Base-by-base conservation (phyloP, 2,797 vertebrate species). In the Danio jaintianensis region DNA sequence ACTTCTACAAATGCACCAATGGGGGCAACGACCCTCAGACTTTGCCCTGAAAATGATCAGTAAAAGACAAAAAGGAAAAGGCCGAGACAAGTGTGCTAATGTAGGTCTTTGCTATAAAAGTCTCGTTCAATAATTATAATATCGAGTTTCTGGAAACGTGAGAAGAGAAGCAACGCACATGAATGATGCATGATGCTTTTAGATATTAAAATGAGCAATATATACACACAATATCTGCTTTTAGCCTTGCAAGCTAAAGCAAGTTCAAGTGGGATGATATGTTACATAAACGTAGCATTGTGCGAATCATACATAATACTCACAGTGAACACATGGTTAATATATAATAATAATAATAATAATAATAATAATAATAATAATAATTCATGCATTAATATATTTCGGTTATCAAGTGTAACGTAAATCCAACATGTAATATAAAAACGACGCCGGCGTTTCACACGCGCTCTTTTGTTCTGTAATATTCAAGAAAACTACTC, bases 1-100 rank as follows among this genome's bases (percentile, higher is more conserved):
- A 45, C 16, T 6, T 4, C 12, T 62, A 55, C 18, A 75, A 63
- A n/a, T 6, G 48, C 9, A 42, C 56, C 13, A 63, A 29, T 3
- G 70, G 29, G 29, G 63, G 76, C 77, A 70, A 59, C 56, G 48
- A 64, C 59, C 82, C 11, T 64, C 6, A 55, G 45, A 69, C 70
- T 55, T 63, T 68, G 50, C 47, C 22, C 75, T 16, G 10, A 12
- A 61, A 62, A 22, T 0, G 4, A 12, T 6, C 4, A 48, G 5
- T 0, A 8, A 7, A 13, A 11, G 22, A 16, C 0, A 1, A 1
- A 20, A 16, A 15, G 4, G 38, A 61, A 11, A 55, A 52, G 48
- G 73, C 38, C 40, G 16, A 20, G 38, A 42, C 40, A 12, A 18
- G 59, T 58, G 20, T 7, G 7, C 29, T 8, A 29, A 36, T 6